These are phyloP conservation scores for Harlomillsia oculata DNA, from an alignment of 1,140 invertebrate genomes.

Conservation along the genomic window DNA sequence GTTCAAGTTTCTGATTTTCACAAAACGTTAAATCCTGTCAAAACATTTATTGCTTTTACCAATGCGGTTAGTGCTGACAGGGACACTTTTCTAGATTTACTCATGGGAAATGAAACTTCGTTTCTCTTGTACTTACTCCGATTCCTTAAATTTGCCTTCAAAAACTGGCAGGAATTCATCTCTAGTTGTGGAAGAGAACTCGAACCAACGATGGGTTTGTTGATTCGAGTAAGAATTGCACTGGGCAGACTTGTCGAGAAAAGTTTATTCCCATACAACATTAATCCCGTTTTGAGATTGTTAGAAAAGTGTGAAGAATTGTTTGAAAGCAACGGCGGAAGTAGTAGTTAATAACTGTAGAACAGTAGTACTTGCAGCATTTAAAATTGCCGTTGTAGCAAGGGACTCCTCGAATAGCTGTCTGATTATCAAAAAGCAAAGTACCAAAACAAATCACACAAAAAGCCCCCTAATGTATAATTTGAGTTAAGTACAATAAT, in stretches of 20 bases:
- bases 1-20: constrained; percentile 63
- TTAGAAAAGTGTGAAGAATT: constrained; percentile 74
- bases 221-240: constrained; percentile 66
- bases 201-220: constrained; percentile 70
- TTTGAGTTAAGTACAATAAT: no score
- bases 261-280: constrained; percentile 78
- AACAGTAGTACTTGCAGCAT: no score
- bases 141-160: constrained; percentile 71
- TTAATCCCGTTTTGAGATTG: constrained; percentile 71
- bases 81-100: constrained; percentile 70
- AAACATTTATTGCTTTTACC: constrained; percentile 73
- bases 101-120: constrained; percentile 84
- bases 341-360: constrained; percentile 11
- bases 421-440: no score
- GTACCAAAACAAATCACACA: no score
- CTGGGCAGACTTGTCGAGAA: constrained; percentile 71
- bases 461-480: no score
- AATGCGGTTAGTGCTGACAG: constrained; percentile 71
- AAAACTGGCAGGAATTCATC: constrained; percentile 74
- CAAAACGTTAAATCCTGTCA: constrained; percentile 49
- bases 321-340: constrained; percentile 61
- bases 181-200: constrained; percentile 63
- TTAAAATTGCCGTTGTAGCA: no score
- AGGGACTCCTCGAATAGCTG: no score
- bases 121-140: constrained; percentile 75